Evolutionary conservation across 2,888 invertebrate species (phyloP), one percentile per base, ranked within the genome.

Genomic region (Chrysotoxum bicinctum): DNA sequence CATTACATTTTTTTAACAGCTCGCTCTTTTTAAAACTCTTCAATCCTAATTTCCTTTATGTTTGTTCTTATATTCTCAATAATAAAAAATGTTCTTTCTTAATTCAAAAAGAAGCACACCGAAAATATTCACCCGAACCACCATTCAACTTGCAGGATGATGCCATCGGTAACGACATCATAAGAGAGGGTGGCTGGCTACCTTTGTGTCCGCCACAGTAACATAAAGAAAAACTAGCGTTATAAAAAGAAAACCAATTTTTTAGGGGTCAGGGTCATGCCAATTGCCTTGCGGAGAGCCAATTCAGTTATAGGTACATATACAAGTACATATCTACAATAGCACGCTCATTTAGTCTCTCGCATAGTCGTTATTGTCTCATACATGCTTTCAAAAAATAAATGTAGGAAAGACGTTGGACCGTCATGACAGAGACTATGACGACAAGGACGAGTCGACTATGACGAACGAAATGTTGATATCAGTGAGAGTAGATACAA

Each of bases 231-330:
- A 56, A 32, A 19, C 16, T 32, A 35, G 21, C 45, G 45, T n/a
- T 37, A 19, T 35, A 35, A 10, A 66, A 60, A 72, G 45, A 45
- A 43, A 62, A 68, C 35, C 50, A 32, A 50, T 35, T 60, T 72
- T 77, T 81, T 81, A 48, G 66, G 75, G 80, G 80, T 85, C 84
- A 85, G 84, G 80, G 80, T 85, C 84, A 85, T 76, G 76, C 66
- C 75, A 56, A 82, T 80, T 72, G 80, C 66, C 66, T 66, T 66
- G 7, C 12, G 23, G 40, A 64, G 54, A 43, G 54, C 26, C 69
- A 70, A 37, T 12, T 30, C 56, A 26, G 26, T 5, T 26, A 26
- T 50, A 30, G 35, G 3, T 35, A 35, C n/a, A n/a, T n/a, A n/a
- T n/a, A n/a, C n/a, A n/a, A n/a, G n/a, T 10, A 10, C 12, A 35